These are phyloP conservation scores for Brachylomia viminalis DNA, from an alignment of 2,888 invertebrate genomes.

Conservation along the genomic window DNA sequence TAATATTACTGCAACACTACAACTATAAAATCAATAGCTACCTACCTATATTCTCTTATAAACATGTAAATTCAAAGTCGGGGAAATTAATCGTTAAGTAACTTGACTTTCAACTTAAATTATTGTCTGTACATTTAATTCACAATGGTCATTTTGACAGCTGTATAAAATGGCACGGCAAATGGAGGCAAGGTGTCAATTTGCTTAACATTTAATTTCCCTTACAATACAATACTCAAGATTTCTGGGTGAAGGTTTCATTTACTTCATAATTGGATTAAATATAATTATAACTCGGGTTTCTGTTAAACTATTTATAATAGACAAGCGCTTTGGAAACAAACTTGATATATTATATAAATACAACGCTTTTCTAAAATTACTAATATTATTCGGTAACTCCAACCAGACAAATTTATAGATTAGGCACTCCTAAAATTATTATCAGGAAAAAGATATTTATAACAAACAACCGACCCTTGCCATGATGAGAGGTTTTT, in stretches of 20 bases:
- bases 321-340: background rate
- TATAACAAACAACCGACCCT: background rate
- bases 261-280: background rate
- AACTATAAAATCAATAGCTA: background rate
- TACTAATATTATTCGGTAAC: background rate
- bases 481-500: background rate
- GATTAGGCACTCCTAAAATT: background rate
- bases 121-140: background rate
- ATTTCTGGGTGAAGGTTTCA: background rate
- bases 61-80: background rate
- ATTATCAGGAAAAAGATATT: constrained; percentile 10
- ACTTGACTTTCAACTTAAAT: background rate
- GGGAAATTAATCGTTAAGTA: background rate
- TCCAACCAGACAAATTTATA: constrained; percentile 2
- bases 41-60: background rate
- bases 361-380: background rate
- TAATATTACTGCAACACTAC: background rate
- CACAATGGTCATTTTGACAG: background rate
- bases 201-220: background rate
- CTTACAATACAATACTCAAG: background rate
- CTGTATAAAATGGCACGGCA: background rate
- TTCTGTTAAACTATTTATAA: background rate
- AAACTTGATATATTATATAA: background rate
- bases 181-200: background rate
- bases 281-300: background rate